A percentile compares a stretch with the other conserved stretches of the same genome.
Evolutionary conservation across 1,140 invertebrate species (phyloP).

Genomic region (Pseudomyrmex dendroicus): DNA sequence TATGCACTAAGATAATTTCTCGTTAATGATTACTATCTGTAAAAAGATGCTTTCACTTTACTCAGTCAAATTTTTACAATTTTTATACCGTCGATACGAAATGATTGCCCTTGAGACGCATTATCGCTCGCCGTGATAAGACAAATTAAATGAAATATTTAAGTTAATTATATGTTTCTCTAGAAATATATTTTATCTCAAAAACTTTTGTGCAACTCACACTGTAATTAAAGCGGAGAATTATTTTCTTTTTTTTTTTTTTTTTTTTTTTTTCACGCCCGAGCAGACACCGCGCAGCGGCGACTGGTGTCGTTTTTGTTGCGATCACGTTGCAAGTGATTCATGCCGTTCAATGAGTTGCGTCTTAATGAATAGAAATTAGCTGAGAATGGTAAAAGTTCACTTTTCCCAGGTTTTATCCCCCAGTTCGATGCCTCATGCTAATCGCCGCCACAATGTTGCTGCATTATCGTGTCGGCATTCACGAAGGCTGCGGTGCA

Average conservation of each 20-base stretch:
- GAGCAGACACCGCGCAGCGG: constrained; percentile 7
- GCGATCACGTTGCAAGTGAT: constrained; percentile 33
- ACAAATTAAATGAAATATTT: constrained; percentile 1
- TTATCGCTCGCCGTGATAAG: neutral
- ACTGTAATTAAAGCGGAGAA: neutral
- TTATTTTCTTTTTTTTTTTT: neutral
- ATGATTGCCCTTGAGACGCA: neutral
- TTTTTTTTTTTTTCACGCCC: constrained; percentile 10
- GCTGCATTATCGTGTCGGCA: neutral
- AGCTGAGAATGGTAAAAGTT: constrained; percentile 48
- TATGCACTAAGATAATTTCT: too few relatives aligned
- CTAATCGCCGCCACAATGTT: constrained; percentile 19
- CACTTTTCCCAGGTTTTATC: constrained; percentile 38
- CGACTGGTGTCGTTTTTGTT: constrained; percentile 22
- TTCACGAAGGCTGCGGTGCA: neutral
- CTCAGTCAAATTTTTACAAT: neutral
- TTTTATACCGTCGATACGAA: neutral
- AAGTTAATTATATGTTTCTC: neutral
- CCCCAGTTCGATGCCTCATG: neutral
- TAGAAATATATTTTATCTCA: neutral
- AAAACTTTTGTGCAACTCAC: too few relatives aligned
- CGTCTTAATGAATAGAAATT: constrained; percentile 49
- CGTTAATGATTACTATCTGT: too few relatives aligned
- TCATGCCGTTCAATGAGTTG: constrained; percentile 31
- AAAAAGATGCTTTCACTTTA: too few relatives aligned